Base-by-base conservation (phyloP, 2,888 invertebrate species). In the Blastobasis adustella region DNA sequence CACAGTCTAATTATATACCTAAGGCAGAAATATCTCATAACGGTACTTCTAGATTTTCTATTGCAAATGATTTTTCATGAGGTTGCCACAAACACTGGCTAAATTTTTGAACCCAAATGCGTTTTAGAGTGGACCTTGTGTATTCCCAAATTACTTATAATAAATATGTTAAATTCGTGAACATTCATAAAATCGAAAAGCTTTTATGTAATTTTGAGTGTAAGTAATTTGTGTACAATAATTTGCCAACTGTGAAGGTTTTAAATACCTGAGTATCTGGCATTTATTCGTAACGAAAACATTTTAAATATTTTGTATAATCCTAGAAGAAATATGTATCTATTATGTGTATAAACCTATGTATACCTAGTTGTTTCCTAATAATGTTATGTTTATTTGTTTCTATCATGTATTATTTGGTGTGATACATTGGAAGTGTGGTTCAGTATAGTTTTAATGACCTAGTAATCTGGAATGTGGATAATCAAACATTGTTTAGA, bases 201-300 rank as follows among this genome's bases (percentile, higher is more conserved):
- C 41, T 23, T 47, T 47, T 47, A 47, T 41, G 36, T 47, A 47
- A 23, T 45, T 45, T 45, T 45, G 23, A 38, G 46, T 46, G 49
- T 71, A 61, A 68, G 64, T 67, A 61, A 62, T 58, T 56, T 58
- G 58, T 67, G 63, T 72, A 69, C 60, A 67, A 66, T 65, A 56
- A 61, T 64, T 67, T 64, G 62, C 61, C 55, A 61, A 64, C 49
- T 67, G 52, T 51, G 49, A 52, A 57, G 43, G 54, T 53, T 55
- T 61, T 61, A 58, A 23, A 23, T 23, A 23, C 23, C 23, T 23
- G 51, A 57, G 58, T 65, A 56, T 70, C 66, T 65, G 71, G 78
- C 78, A 78, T 78, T 79, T 79, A 78, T 71, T 69, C 69, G 58
- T 62, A 69, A 62, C 65, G 23, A 57, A 54, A 52, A 53, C 57